phyloP scores from a whole-genome alignment of 2,888 invertebrate species.

The Eilema caniola region DNA sequence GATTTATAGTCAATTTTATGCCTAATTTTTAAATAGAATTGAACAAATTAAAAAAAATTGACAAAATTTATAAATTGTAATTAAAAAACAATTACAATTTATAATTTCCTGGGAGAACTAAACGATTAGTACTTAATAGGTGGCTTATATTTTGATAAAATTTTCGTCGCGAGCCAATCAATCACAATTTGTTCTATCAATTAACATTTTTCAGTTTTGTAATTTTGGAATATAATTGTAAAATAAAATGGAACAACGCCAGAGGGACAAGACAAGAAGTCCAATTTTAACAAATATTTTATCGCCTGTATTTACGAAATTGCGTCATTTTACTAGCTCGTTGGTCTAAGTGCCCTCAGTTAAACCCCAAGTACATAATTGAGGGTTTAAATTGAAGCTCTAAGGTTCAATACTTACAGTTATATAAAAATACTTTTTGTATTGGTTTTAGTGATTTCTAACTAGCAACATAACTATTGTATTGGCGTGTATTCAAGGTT shows the following conservation, averaged over 20 bases:
- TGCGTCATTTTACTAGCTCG: conserved; percentile 34
- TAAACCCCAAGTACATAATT: conserved; percentile 29
- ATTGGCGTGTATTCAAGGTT: not conserved
- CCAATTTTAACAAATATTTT: conserved; percentile 44
- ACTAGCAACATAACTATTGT: not conserved
- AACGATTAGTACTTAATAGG: conserved; percentile 69
- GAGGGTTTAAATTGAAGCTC: conserved; percentile 5
- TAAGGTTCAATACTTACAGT: not conserved
- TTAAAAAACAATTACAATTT: too few relatives aligned
- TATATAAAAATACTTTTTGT: not conserved
- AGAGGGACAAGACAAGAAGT: conserved; percentile 25
- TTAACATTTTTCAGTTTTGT: conserved; percentile 52
- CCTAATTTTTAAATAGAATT: not conserved
- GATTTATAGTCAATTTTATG: too few relatives aligned
- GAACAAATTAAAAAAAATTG: too few relatives aligned
- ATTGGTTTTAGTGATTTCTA: not conserved
- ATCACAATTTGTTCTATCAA: conserved; percentile 51
- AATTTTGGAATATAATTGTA: conserved; percentile 35
- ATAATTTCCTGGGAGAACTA: conserved; percentile 44
- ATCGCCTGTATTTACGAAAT: conserved; percentile 37
- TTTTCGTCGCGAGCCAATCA: conserved; percentile 42
- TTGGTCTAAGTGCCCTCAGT: conserved; percentile 35
- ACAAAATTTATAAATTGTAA: too few relatives aligned
- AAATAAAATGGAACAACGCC: conserved; percentile 31
- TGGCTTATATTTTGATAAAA: conserved; percentile 70